Evolutionary conservation across 2,797 vertebrate genomes (phyloP).

Genomic region (Tapera naevia): DNA sequence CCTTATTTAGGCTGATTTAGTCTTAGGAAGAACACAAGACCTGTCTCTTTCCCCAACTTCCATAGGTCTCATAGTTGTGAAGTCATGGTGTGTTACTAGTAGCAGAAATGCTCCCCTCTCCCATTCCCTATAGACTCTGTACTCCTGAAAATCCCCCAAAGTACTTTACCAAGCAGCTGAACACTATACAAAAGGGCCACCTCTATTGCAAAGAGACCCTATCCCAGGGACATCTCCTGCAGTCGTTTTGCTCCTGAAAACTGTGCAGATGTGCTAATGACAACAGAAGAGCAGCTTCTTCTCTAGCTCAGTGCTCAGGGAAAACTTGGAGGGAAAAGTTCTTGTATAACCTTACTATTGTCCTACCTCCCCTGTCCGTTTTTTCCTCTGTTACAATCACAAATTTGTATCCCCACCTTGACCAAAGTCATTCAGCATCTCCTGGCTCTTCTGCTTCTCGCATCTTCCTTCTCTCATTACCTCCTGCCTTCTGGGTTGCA

Average conservation of each 20-base stretch:
- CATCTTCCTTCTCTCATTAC: neutral
- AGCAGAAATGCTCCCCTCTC: neutral
- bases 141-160: neutral
- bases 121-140: neutral
- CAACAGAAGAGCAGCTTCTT: neutral
- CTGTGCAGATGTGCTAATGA: neutral
- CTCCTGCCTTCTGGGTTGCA: neutral
- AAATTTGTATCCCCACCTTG: neutral
- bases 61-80: neutral
- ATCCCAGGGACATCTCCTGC: fast-evolving
- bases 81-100: neutral
- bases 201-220: neutral
- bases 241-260: neutral
- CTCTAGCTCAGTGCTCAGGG: neutral
- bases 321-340: neutral
- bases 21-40: neutral
- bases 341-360: neutral
- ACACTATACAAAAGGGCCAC: neutral
- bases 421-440: neutral
- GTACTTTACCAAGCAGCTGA: neutral
- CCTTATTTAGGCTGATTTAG: neutral
- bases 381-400: neutral
- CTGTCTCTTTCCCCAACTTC: neutral
- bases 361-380: neutral
- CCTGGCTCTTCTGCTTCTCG: neutral